Evolutionary conservation across 2,113 vertebrate species (phyloP).

Genomic region (Semnornis frantzii): DNA sequence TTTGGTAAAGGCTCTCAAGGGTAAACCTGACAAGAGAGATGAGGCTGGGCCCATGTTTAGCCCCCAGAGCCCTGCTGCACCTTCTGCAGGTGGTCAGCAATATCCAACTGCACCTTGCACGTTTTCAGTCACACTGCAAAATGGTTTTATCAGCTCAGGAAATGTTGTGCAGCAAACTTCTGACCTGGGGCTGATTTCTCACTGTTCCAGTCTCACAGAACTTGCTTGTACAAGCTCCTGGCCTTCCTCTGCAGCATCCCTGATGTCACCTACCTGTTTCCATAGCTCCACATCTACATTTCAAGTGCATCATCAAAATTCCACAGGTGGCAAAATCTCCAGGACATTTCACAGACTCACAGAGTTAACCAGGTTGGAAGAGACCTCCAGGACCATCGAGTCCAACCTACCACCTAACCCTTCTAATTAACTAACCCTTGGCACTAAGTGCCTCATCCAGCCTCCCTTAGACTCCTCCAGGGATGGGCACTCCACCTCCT

Average conservation of each 20-base stretch:
- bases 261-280: neutral
- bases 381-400: no score
- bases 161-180: neutral
- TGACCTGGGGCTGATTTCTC: neutral
- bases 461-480: no score
- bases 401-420: no score
- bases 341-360: no score
- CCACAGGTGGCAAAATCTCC: neutral
- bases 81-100: fast-evolving
- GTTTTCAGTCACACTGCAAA: neutral
- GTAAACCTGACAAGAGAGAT: neutral
- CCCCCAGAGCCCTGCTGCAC: neutral
- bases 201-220: neutral
- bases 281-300: neutral
- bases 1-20: neutral
- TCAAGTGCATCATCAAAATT: neutral
- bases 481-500: no score
- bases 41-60: fast-evolving
- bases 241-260: neutral
- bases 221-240: fast-evolving
- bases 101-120: neutral
- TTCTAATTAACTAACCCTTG: no score
- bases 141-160: neutral
- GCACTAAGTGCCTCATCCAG: no score
- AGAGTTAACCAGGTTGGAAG: no score